Evolutionary conservation across 92 coral and sea anemone genomes (phyloP), one percentile per base, ranked within the genome.

Genomic region (Zoanthus gigantus): DNA sequence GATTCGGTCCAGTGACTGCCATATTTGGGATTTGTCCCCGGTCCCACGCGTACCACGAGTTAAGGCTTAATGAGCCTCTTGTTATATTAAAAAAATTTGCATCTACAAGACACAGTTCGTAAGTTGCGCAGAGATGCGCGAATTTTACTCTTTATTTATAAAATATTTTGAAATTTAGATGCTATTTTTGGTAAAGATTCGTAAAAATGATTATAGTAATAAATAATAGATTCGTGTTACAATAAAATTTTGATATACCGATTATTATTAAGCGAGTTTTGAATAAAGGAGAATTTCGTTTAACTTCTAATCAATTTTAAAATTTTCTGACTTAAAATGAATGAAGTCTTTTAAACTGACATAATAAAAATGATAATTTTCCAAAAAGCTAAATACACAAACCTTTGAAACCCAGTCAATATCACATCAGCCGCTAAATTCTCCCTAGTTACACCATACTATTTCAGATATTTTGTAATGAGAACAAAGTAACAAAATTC

Each of bases 121-220:
- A 58, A 14, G n/a, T 58, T 6, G 66, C n/a, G n/a, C 66, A 58
- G 66, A 58, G 66, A 11, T 58, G 66, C 66, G n/a, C 66, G 66
- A 58, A 11, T 58, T 58, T 11, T 14, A 58, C 66, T 58, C 66
- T 14, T 11, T 58, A 58, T 14, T 58, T 58, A 58, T 58, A 58
- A 58, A 58, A 58, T 58, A 58, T 58, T 53, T 58, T 58, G 66
- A 58, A 58, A 58, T n/a, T 58, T 58, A 58, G 66, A 58, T 58
- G 66, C 6, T 58, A 58, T 79, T 60, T 31, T 79, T 75, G 61
- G 31, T 60, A 15, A 58, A 46, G 69, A 23, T 61, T 81, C 60
- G 14, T 46, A 79, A 48, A 65, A 65, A 47, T 29, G 52, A 67
- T 47, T 63, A 63, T n/a, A 46, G 85, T 52, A 81, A 81, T 81